phyloP scores from a whole-genome alignment of 2,797 vertebrate genomes.

The Spinus olivaceus region DNA sequence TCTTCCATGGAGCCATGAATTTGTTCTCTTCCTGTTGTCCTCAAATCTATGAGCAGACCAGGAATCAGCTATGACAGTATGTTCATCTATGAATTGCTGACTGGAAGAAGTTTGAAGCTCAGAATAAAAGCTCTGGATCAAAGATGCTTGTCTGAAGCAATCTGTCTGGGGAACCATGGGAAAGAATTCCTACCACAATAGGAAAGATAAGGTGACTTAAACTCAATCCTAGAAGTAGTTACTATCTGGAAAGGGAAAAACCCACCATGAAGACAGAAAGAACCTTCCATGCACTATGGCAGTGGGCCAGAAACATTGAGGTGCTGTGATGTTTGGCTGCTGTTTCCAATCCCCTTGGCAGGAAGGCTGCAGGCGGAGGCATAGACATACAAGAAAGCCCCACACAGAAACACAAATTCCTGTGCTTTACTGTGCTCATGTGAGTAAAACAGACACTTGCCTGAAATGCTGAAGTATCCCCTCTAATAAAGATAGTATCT shows the following conservation, averaged over 20 bases:
- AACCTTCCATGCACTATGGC: not conserved
- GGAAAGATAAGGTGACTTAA: not conserved
- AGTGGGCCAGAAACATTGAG: not conserved
- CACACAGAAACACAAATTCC: not conserved
- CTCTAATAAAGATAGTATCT: not conserved
- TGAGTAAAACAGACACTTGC: not conserved
- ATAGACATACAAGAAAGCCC: rapidly evolving
- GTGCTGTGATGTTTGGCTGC: not conserved
- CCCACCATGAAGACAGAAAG: not conserved
- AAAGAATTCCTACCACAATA: not conserved
- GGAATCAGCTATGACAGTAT: not conserved
- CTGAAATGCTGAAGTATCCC: not conserved
- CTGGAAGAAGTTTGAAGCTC: not conserved
- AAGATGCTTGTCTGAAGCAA: not conserved
- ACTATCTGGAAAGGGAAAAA: not conserved
- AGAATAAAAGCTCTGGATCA: not conserved
- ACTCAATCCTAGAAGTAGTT: not conserved
- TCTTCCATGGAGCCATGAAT: not conserved
- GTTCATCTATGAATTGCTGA: not conserved
- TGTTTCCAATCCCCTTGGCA: not conserved
- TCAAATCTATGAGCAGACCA: not conserved
- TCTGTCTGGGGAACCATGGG: not conserved
- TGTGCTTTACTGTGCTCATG: not conserved
- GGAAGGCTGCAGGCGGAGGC: not conserved
- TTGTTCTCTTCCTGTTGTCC: not conserved